These are phyloP conservation scores for Protonemura montana DNA, from an alignment of 2,888 invertebrate species.

Conservation along the genomic window DNA sequence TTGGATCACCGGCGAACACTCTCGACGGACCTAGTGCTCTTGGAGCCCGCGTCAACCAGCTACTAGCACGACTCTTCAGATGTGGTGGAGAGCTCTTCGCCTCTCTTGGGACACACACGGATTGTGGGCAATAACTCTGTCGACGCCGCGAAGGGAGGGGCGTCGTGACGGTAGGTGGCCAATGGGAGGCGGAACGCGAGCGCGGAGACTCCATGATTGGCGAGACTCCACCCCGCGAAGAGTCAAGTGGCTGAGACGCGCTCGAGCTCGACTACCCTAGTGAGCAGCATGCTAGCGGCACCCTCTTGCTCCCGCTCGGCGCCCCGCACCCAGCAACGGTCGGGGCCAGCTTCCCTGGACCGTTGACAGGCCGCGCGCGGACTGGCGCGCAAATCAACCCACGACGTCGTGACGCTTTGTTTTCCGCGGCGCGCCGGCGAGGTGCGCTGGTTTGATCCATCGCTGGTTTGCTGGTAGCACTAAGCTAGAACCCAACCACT, in stretches of 20 bases:
- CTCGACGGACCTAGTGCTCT: constrained; percentile 39
- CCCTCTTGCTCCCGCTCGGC: background rate
- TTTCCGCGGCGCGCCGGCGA: background rate
- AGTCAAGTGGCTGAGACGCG: constrained; percentile 31
- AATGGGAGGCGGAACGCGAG: constrained; percentile 13
- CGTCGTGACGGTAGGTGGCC: background rate
- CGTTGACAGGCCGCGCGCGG: too few relatives aligned
- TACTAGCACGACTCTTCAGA: constrained; percentile 44
- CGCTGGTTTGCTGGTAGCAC: background rate
- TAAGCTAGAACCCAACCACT: background rate
- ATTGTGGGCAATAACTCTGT: constrained; percentile 48
- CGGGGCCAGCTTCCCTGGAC: too few relatives aligned
- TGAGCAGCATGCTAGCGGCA: background rate
- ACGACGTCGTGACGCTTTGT: background rate
- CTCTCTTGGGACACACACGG: constrained; percentile 36
- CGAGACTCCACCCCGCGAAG: constrained; percentile 13
- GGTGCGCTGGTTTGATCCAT: background rate
- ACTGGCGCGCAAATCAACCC: background rate
- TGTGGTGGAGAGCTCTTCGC: constrained; percentile 38
- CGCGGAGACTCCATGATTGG: constrained; percentile 28
- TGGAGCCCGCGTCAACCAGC: constrained; percentile 10
- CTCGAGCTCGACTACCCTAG: constrained; percentile 31
- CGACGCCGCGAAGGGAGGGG: constrained; percentile 41
- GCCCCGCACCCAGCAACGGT: background rate
- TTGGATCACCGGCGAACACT: constrained; percentile 15